Base-by-base conservation (phyloP, 1,140 invertebrate genomes). In the Solen grandis region DNA sequence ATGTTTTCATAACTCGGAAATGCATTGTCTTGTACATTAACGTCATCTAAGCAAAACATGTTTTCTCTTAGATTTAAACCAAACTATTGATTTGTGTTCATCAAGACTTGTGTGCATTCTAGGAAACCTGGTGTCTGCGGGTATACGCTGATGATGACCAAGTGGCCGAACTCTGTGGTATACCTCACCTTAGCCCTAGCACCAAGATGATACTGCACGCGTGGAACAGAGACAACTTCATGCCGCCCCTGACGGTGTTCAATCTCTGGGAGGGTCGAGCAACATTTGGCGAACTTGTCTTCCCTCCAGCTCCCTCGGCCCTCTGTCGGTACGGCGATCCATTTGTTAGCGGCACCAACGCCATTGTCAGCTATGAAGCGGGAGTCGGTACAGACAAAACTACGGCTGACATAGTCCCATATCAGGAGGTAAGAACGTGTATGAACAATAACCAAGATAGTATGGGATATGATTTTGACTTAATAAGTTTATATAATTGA, bases 381-480 rank as follows among this genome's bases (percentile, higher is more conserved):
- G 84, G 81, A 19, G 78, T 85, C 29, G 81, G 81, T 4, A 77
- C n/a, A n/a, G n/a, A n/a, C n/a, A n/a, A n/a, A n/a, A n/a, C n/a
- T n/a, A n/a, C n/a, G n/a, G n/a, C n/a, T n/a, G n/a, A n/a, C n/a
- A n/a, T n/a, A n/a, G n/a, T n/a, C n/a, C n/a, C n/a, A n/a, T n/a
- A n/a, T n/a, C n/a, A n/a, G n/a, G n/a, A n/a, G n/a, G n/a, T n/a
- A n/a, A n/a, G n/a, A n/a, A n/a, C n/a, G n/a, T n/a, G n/a, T n/a
- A n/a, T n/a, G n/a, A n/a, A n/a, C n/a, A n/a, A n/a, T n/a, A n/a
- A n/a, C n/a, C n/a, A n/a, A n/a, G n/a, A n/a, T n/a, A n/a, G n/a
- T n/a, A n/a, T n/a, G n/a, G n/a, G n/a, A n/a, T n/a, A n/a, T n/a
- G n/a, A n/a, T n/a, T n/a, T n/a, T n/a, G n/a, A n/a, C n/a, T n/a